Evolutionary conservation across 2,888 invertebrate species (phyloP).

Genomic region (Thereva unica): DNA sequence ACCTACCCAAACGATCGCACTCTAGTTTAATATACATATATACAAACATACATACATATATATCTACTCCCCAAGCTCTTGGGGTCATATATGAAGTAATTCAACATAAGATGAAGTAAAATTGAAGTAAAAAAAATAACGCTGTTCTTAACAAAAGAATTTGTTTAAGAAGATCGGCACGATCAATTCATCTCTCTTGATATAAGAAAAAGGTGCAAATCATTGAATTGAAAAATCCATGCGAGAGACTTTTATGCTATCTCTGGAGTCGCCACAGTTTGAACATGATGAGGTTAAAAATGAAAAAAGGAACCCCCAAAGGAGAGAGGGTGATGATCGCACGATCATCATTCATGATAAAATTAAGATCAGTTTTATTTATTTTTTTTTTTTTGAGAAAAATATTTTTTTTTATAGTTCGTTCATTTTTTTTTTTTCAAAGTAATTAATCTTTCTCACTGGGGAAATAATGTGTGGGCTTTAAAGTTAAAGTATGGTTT

Average conservation of each 20-base stretch:
- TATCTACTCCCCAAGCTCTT: not conserved
- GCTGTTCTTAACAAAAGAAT: conserved; percentile 21
- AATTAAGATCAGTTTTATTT: too few species aligned
- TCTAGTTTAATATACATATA: too few species aligned
- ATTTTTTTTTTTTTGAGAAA: too few species aligned
- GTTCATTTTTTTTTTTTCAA: too few species aligned
- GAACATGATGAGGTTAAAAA: conserved; percentile 12
- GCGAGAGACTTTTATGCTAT: not conserved
- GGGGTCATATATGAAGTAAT: conserved; percentile 7
- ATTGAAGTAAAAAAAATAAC: too few species aligned
- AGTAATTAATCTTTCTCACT: too few species aligned
- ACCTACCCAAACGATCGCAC: conserved; percentile 19
- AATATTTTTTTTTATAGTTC: too few species aligned
- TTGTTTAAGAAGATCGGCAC: conserved; percentile 30
- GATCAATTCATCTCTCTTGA: conserved; percentile 22
- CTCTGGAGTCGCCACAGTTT: not conserved
- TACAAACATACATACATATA: not conserved
- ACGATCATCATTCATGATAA: not conserved
- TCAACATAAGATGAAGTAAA: not conserved
- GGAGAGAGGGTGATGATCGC: conserved; percentile 16
- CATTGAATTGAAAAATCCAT: conserved; percentile 18
- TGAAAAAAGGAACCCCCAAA: conserved; percentile 5
- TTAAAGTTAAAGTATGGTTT: too few species aligned
- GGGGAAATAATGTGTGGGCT: too few species aligned
- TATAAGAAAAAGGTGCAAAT: conserved; percentile 28